These are phyloP conservation scores for Pyrocephalus nanus DNA, from an alignment of 2,797 vertebrate species.

Conservation along the genomic window DNA sequence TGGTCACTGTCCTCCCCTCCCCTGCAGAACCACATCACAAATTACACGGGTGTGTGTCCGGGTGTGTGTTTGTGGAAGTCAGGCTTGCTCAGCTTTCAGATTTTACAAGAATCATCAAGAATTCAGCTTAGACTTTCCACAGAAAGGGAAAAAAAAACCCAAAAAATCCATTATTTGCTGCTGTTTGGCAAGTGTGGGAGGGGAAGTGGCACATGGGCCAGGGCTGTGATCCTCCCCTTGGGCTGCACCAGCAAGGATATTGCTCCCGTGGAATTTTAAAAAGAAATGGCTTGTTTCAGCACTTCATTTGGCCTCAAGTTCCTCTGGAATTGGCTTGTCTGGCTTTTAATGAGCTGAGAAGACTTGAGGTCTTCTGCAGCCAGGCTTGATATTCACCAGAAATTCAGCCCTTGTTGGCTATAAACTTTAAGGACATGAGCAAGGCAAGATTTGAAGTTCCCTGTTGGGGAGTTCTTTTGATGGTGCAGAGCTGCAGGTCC, in stretches of 20 bases:
- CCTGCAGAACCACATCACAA: background rate
- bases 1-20: fast-evolving
- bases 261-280: background rate
- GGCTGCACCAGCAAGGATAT: background rate
- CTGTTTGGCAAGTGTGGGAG: background rate
- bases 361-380: background rate
- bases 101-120: background rate
- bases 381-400: background rate
- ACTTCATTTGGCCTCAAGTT: slow-evolving; percentile 40
- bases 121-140: background rate
- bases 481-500: background rate
- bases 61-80: background rate
- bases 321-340: background rate
- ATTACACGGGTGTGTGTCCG: fast-evolving
- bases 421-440: fast-evolving
- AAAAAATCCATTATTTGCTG: background rate
- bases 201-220: background rate
- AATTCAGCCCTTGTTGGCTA: background rate
- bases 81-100: background rate
- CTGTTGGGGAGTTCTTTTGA: background rate
- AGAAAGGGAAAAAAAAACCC: background rate
- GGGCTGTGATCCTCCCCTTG: background rate
- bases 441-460: background rate
- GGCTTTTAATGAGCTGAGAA: slow-evolving; percentile 41
- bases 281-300: slow-evolving; percentile 23